Conservation (phyloP, 2,113 vertebrate genomes). For the Amblyopsis rosae region DNA sequence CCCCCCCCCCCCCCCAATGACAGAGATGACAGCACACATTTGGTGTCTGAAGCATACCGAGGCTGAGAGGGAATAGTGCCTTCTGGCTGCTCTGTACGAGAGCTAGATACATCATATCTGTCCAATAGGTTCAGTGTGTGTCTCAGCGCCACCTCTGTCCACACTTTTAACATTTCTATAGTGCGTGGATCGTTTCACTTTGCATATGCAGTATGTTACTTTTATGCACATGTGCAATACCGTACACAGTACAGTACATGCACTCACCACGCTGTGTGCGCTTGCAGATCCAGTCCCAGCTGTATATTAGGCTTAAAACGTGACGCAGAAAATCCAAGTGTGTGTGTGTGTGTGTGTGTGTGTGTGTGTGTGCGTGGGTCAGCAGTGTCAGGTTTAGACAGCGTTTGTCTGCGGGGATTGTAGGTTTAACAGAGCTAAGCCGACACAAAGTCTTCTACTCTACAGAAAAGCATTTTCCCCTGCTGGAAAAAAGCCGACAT, state of each 20-base stretch:
- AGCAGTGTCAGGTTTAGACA: slow-evolving; percentile 71
- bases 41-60: slow-evolving; percentile 28
- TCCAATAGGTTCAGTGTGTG: not conserved
- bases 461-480: slow-evolving; percentile 67
- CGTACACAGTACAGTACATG: too few relatives aligned
- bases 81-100: not conserved
- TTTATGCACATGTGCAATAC: too few relatives aligned
- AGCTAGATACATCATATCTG: not conserved
- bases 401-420: slow-evolving; percentile 69
- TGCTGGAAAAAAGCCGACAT: slow-evolving; percentile 43
- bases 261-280: too few relatives aligned
- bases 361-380: slow-evolving; percentile 50
- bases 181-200: too few relatives aligned
- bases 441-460: slow-evolving; percentile 68
- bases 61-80: slow-evolving; percentile 13
- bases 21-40: slow-evolving; percentile 24
- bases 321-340: not conserved
- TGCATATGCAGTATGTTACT: too few relatives aligned
- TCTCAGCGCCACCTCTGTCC: too few relatives aligned
- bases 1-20: too few relatives aligned
- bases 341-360: slow-evolving; percentile 3
- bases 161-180: too few relatives aligned
- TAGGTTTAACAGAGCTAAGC: slow-evolving; percentile 72
- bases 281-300: too few relatives aligned
- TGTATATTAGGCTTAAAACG: too few relatives aligned